phyloP scores from a whole-genome alignment of 2,888 invertebrate genomes.

The Calameuta filiformis region DNA sequence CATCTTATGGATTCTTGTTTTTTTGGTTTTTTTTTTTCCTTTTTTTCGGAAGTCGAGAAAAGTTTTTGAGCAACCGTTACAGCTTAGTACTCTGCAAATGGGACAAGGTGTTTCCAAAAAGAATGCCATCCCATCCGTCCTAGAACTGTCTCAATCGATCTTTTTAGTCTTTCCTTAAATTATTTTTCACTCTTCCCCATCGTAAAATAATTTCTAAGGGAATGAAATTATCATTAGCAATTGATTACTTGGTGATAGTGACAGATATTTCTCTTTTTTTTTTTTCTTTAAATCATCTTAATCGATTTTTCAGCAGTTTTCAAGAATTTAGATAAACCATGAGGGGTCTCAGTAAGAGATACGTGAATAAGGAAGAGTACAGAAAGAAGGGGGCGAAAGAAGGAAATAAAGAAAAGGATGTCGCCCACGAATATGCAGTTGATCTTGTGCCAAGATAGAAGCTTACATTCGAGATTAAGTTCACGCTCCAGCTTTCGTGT shows the following conservation, averaged over 20 bases:
- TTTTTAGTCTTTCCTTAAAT: background rate
- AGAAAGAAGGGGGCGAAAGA: constrained; percentile 4
- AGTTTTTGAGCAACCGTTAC: too few relatives aligned
- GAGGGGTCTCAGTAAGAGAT: background rate
- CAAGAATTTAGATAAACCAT: background rate
- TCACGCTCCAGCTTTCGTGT: constrained; percentile 42
- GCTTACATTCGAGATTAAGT: constrained; percentile 29
- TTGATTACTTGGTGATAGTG: background rate
- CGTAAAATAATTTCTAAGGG: too few relatives aligned
- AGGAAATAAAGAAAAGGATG: constrained; percentile 10
- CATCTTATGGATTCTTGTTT: too few relatives aligned
- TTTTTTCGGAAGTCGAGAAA: too few relatives aligned
- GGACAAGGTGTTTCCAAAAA: too few relatives aligned
- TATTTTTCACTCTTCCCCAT: background rate
- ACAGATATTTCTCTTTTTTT: background rate
- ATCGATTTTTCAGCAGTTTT: background rate
- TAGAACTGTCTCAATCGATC: background rate
- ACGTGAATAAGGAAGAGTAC: background rate
- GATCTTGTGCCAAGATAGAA: constrained; percentile 46
- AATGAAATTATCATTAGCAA: background rate
- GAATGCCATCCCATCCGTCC: background rate
- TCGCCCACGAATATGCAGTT: constrained; percentile 25
- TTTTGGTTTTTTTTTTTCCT: too few relatives aligned
- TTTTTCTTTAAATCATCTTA: background rate
- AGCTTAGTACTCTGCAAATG: too few relatives aligned